Conservation (phyloP, 2,888 invertebrate species). For the Tipula unca region DNA sequence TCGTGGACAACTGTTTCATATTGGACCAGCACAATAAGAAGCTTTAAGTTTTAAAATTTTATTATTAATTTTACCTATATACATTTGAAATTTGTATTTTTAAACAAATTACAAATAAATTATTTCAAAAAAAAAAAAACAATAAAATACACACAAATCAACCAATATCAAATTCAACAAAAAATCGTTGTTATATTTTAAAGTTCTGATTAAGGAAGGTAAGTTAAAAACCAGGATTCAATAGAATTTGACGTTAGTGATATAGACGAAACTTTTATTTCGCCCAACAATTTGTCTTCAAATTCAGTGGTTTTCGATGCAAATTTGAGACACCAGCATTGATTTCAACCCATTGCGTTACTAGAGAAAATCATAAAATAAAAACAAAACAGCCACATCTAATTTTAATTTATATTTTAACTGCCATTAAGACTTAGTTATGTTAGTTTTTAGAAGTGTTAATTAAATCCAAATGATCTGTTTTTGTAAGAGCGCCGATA, state of each 20-base stretch:
- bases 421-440: too few species aligned
- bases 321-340: too few species aligned
- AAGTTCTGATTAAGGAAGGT: neutral
- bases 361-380: too few species aligned
- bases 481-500: too few species aligned
- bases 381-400: too few species aligned
- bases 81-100: neutral
- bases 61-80: neutral
- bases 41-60: conserved; percentile 44
- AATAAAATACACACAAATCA: neutral
- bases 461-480: too few species aligned
- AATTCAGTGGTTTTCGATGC: too few species aligned
- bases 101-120: neutral
- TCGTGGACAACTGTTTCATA: conserved; percentile 55
- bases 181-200: neutral
- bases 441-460: too few species aligned
- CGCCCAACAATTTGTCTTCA: too few species aligned
- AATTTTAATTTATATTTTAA: too few species aligned
- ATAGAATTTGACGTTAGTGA: neutral
- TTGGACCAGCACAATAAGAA: conserved; percentile 62
- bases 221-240: neutral
- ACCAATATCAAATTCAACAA: neutral
- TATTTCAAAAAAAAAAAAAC: neutral
- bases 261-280: too few species aligned
- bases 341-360: too few species aligned